Evolutionary conservation across 2,797 vertebrate genomes (phyloP), one percentile per base, ranked within the genome.

Genomic region (Cynodonichthys magdalenae): DNA sequence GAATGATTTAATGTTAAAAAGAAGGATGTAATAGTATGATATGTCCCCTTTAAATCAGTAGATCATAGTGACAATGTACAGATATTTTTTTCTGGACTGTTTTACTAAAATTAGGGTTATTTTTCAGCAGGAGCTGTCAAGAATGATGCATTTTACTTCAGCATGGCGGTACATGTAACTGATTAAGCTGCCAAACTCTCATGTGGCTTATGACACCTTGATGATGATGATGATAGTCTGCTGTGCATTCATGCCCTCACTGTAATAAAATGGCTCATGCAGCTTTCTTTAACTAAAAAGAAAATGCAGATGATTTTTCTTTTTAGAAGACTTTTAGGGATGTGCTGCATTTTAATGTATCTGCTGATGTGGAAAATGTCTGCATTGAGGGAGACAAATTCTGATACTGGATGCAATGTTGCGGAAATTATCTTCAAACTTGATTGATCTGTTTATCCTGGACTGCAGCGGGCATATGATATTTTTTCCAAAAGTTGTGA

Each of bases 361-460:
- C 66, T 58, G 50, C 54, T 71, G 57, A 50, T 24, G 66, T 77
- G 65, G 73, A 80, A 87, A 84, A 86, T 64, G 70, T 64, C 63
- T 67, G 63, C 42, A 46, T 70, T 77, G 60, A 72, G 63, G 63
- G 61, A 80, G 83, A 81, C 65, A 60, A 74, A 75, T 80, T 76
- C 42, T 67, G 65, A 87, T 81, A 75, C 42, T 27, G 58, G 53
- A 48, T 80, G 85, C 79, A 75, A 69, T 59, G 71, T 68, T 69
- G 53, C 70, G 70, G 73, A 82, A 88, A 85, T 83, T 15, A 79
- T 81, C 71, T 80, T 73, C 65, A 75, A 71, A 86, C 27, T 28
- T 89, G 84, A 92, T 77, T 78, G 85, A 90, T 90, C 51, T 85
- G 80, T 86, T 88, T 83, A 80, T 83, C 71, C 66, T 61, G 34